Evolutionary conservation across 2,888 invertebrate species (phyloP), one percentile per base, ranked within the genome.

Genomic region (Homarus gammarus): DNA sequence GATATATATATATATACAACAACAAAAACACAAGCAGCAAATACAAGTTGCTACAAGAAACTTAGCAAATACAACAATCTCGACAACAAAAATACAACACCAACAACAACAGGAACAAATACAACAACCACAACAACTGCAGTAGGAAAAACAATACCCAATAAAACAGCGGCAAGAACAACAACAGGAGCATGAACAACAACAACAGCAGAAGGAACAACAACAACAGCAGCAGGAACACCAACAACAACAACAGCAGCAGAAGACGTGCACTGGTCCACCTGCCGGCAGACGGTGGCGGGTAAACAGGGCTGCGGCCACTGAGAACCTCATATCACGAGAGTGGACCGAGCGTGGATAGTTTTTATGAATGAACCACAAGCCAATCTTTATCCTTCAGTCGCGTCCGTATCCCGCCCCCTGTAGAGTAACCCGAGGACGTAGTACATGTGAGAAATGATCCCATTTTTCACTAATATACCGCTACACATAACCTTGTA

Each of bases 281-380:
- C 64, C 64, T 64, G 6, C 64, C 64, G 3, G 27, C 64, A n/a
- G 27, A n/a, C 64, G 27, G 18, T 64, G 18, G 8, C 22, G 1
- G 6, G 64, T 64, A 64, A 64, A 64, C 64, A 64, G 5, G 44
- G 6, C 44, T 5, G 27, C 27, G 3, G 64, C 6, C 64, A 27
- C 44, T 12, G 44, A 12, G 6, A 64, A 27, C 64, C 64, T 64
- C n/a, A n/a, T 10, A 64, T 64, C 64, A 27, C 5, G 64, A 27
- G 64, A 27, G 27, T 64, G 64, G 64, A 64, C 64, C 6, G 27
- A 27, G 27, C 27, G 56, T 56, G 56, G 8, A 64, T 5, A 8
- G 8, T 64, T 64, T 64, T 64, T 64, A 64, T 64, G 64, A 64
- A 64, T 64, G 64, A 27, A 64, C 64, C 64, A 64, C 27, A 0